A percentile compares a stretch with the other conserved stretches of the same genome.
These are phyloP conservation scores for Apostichopus japonicus DNA, from an alignment of 35 echinoderm and acorn worm genomes.

Conservation along the genomic window DNA sequence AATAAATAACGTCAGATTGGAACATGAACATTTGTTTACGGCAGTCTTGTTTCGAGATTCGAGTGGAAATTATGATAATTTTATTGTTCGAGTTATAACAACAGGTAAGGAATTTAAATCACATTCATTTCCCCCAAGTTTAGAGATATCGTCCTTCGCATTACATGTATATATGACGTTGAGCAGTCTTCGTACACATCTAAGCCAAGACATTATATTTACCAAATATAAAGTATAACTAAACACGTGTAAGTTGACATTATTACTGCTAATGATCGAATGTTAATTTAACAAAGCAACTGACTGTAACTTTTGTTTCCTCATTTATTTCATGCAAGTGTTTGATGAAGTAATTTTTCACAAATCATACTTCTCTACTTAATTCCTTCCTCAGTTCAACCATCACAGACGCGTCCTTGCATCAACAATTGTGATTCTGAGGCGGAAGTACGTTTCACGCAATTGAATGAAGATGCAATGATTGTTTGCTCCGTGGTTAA, in stretches of 20 bases:
- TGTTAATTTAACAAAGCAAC: background rate
- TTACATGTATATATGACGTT: too few species aligned
- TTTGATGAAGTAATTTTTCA: background rate
- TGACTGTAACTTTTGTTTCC: background rate
- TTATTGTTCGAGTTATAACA: background rate
- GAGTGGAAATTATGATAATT: background rate
- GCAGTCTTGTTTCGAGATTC: background rate
- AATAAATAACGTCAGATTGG: background rate
- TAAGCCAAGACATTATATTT: too few species aligned
- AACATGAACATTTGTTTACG: background rate
- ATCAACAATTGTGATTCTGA: background rate
- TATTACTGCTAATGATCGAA: background rate
- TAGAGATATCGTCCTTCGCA: too few species aligned
- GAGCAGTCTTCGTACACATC: too few species aligned
- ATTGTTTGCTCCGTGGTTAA: background rate
- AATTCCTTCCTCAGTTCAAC: background rate
- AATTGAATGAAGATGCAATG: background rate
- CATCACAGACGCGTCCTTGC: background rate
- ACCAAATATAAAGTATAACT: background rate
- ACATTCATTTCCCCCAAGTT: background rate
- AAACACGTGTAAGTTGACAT: background rate
- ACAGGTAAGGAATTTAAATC: background rate
- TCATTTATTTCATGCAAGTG: background rate
- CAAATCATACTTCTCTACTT: background rate
- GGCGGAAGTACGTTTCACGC: background rate